Percentiles rank a stretch among this genome's conserved stretches.
Evolutionary conservation across 2,113 vertebrate genomes (phyloP).

Genomic region (Hypanus sabinus): DNA sequence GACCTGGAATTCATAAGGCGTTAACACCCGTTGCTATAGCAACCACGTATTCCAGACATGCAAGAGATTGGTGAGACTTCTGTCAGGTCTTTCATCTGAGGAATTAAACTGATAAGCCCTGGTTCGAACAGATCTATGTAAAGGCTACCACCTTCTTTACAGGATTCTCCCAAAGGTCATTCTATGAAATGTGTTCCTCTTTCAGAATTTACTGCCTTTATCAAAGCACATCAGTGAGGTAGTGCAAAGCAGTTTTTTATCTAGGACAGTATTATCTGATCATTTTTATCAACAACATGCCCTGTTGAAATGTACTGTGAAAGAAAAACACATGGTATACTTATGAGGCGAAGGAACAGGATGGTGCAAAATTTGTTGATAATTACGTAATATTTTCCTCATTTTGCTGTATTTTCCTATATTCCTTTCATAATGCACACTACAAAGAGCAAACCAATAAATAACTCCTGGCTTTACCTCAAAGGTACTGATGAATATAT

Average conservation of each 20-base stretch:
- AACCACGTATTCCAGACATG: conserved; percentile 69
- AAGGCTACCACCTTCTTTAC: conserved; percentile 13
- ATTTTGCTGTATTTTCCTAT: not conserved
- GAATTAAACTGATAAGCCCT: conserved; percentile 68
- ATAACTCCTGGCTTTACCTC: not conserved
- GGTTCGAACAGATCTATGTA: conserved; percentile 58
- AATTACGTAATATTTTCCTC: not conserved
- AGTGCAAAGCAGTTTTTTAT: not conserved
- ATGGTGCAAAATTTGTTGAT: not conserved
- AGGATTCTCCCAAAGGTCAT: conserved; percentile 21
- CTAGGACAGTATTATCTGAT: not conserved
- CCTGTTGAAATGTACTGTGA: not conserved
- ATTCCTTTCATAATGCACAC: not conserved
- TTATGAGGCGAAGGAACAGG: not conserved
- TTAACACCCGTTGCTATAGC: conserved; percentile 78
- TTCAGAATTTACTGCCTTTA: not conserved
- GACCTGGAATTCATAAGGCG: conserved; percentile 68
- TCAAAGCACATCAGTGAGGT: not conserved
- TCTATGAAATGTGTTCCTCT: not conserved
- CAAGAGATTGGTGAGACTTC: conserved; percentile 59
- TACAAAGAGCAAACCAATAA: not conserved
- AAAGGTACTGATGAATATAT: not conserved
- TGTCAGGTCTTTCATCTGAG: conserved; percentile 64
- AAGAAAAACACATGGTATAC: not conserved
- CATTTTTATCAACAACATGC: not conserved